Conservation (phyloP, 2,113 vertebrate genomes). For the Mirounga angustirostris region DNA sequence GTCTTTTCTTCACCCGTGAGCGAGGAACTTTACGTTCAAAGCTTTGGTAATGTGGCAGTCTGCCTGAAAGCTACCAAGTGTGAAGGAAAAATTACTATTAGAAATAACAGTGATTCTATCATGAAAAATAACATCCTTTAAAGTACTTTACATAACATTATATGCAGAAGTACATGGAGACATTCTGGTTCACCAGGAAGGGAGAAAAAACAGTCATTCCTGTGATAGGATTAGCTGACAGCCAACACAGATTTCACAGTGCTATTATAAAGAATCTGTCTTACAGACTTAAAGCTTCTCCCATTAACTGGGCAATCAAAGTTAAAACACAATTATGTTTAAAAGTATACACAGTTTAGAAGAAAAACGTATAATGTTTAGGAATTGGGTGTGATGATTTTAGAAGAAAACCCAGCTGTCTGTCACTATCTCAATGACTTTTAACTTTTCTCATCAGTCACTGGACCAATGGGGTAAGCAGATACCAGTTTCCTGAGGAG, state of each 20-base stretch:
- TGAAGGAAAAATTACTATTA: not conserved
- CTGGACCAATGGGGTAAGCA: too few relatives aligned
- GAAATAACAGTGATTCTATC: not conserved
- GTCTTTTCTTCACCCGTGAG: not conserved
- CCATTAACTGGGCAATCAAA: not conserved
- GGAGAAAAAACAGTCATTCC: not conserved
- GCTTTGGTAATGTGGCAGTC: not conserved
- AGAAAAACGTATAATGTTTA: not conserved
- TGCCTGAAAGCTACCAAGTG: not conserved
- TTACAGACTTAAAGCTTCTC: not conserved
- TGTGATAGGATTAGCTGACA: not conserved
- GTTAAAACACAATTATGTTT: not conserved
- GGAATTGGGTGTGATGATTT: not conserved
- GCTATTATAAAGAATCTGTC: not conserved
- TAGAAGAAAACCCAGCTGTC: not conserved
- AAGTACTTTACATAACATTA: not conserved
- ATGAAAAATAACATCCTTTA: not conserved
- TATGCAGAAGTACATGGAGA: fast-evolving
- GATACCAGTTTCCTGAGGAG: not conserved
- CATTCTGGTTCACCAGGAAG: not conserved
- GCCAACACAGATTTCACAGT: not conserved
- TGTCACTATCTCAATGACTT: not conserved
- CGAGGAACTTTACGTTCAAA: not conserved
- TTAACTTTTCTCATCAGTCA: not conserved
- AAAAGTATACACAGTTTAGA: not conserved